Evolutionary conservation across 1,140 invertebrate species (phyloP).

Genomic region (Lepidurus packardi): DNA sequence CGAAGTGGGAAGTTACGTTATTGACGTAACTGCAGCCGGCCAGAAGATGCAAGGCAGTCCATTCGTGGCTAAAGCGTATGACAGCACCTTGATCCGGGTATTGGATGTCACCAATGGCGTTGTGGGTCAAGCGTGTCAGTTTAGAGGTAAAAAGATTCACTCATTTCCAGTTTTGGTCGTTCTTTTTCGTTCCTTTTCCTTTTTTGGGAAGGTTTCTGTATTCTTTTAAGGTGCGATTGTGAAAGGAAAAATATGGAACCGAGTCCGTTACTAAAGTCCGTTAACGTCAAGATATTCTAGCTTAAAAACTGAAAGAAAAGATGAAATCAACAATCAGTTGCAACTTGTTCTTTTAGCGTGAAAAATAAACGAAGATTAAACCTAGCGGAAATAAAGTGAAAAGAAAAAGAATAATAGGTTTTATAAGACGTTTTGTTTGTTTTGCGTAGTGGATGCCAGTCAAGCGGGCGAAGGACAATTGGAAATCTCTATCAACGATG

Average conservation of each 20-base stretch:
- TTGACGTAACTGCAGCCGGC: constrained; percentile 78
- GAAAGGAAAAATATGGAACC: too few species aligned
- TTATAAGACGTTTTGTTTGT: neutral
- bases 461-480: constrained; percentile 93
- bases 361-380: too few species aligned
- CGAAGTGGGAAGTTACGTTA: constrained; percentile 84
- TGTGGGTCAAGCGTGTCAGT: constrained; percentile 86
- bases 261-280: too few species aligned
- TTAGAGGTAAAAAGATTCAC: constrained; percentile 61
- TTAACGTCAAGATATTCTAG: too few species aligned
- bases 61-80: constrained; percentile 85
- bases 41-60: constrained; percentile 79
- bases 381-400: neutral
- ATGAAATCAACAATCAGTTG: too few species aligned
- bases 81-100: constrained; percentile 82
- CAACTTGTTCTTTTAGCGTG: too few species aligned
- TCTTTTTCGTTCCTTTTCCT: neutral
- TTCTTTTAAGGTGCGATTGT: too few species aligned
- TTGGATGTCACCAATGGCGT: constrained; percentile 80
- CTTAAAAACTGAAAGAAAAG: too few species aligned
- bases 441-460: constrained; percentile 79
- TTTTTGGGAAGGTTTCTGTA: too few species aligned
- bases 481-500: constrained; percentile 96
- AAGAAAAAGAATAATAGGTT: neutral
- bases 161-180: constrained; percentile 2